Base-by-base conservation (phyloP, 2,113 vertebrate genomes). In the Fulmarus glacialis region DNA sequence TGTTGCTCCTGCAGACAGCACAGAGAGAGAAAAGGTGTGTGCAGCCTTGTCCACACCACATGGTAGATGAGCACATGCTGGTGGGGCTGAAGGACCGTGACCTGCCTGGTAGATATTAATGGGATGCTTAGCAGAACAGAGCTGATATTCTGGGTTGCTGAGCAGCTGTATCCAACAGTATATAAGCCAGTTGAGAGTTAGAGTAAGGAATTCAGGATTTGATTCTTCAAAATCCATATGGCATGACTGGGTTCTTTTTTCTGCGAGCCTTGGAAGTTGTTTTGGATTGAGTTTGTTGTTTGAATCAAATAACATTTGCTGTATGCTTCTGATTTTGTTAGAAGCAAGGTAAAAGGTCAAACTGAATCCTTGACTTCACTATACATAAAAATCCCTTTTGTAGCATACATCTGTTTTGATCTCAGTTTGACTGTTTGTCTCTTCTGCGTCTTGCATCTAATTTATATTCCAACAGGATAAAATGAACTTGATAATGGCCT, bases 401-500 rank as follows among this genome's bases (percentile, higher is more conserved):
- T 72, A 81, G 43, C 56, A 15, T 78, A 12, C 3, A 0, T 67
- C 58, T 45, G 34, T 60, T 95, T 89, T 91, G 62, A 79, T 85
- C 50, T 82, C 40, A 62, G n/a, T 62, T 87, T 94, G 75, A 53
- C 68, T 95, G 70, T 86, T 93, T 87, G 42, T 85, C 75, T 95
- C 87, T 89, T 94, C 84, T 63, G 62, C 9, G 2, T 68, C 82
- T 71, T 64, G 73, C 75, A 58, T 80, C 89, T 87, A 14, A 92
- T 97, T 96, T 95, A 42, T 97, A 97, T 97, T 97, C 95, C 85
- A 92, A 2, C 1, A 2, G 71, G 52, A 60, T 94, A 67, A 96
- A 93, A 91, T 81, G 80, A 97, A 77, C 87, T 94, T 72, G 93
- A 56, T 96, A 97, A 95, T 89, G 82, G 94, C 71, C 71, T 91